Percentiles rank a stretch among this genome's conserved stretches.
Evolutionary conservation across 2,888 invertebrate species (phyloP).

Genomic region (Pyrgus malvae): DNA sequence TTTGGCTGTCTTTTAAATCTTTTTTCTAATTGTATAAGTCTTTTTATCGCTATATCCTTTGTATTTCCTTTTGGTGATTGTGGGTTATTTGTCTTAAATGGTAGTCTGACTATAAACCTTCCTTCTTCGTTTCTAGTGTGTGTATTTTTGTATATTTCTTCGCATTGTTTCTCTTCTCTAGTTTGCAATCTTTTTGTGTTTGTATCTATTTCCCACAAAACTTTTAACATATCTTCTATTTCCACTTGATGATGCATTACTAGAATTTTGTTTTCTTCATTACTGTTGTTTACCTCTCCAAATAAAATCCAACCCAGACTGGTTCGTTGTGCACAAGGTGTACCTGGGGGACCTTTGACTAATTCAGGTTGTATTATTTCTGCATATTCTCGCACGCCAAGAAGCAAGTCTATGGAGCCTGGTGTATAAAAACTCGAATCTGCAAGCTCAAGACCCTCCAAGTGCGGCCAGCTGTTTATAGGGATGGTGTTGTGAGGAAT

Average conservation of each 20-base stretch:
- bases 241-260: slow-evolving; percentile 15
- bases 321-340: slow-evolving; percentile 35
- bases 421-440: slow-evolving; percentile 20
- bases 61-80: slow-evolving; percentile 29
- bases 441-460: slow-evolving; percentile 17
- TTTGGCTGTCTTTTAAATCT: slow-evolving; percentile 27
- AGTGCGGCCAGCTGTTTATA: slow-evolving; percentile 23
- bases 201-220: slow-evolving; percentile 6
- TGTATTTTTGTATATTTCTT: slow-evolving; percentile 2
- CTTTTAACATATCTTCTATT: slow-evolving; percentile 10
- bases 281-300: slow-evolving; percentile 27
- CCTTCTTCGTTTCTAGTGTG: not conserved
- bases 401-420: slow-evolving; percentile 34
- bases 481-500: slow-evolving; percentile 28
- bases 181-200: slow-evolving; percentile 1
- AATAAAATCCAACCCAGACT: slow-evolving; percentile 21
- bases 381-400: slow-evolving; percentile 35
- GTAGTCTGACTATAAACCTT: slow-evolving; percentile 29
- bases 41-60: slow-evolving; percentile 32
- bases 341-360: slow-evolving; percentile 34
- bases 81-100: slow-evolving; percentile 26
- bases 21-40: slow-evolving; percentile 28
- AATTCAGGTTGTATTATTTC: slow-evolving; percentile 29
- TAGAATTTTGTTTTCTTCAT: not conserved
- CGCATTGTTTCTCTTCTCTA: slow-evolving; percentile 3